Evolutionary conservation across 1,140 invertebrate genomes (phyloP).

Genomic region (Telenomus remus): DNA sequence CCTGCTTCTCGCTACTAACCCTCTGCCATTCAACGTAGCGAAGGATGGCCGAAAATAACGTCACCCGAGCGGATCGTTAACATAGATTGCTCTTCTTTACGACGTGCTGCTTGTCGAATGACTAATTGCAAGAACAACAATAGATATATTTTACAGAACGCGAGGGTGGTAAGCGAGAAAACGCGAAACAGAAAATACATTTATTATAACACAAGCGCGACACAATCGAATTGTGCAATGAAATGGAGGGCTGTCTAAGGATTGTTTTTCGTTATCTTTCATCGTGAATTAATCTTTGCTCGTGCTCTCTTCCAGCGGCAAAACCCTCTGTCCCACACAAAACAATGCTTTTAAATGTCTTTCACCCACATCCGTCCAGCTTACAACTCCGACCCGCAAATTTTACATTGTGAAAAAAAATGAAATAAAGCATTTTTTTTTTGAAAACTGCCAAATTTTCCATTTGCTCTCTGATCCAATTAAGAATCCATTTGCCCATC

Average conservation of each 20-base stretch:
- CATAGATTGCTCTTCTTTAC: constrained; percentile 71
- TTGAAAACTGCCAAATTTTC: neutral
- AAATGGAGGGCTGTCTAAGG: constrained; percentile 47
- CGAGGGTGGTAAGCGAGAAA: constrained; percentile 55
- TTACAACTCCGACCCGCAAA: constrained; percentile 21
- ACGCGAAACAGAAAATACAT: constrained; percentile 69
- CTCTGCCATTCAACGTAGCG: constrained; percentile 57
- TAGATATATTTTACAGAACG: constrained; percentile 70
- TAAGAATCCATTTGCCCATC: constrained; percentile 1
- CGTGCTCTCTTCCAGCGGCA: constrained; percentile 20
- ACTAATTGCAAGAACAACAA: constrained; percentile 75
- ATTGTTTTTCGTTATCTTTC: constrained; percentile 73
- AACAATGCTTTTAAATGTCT: constrained; percentile 67
- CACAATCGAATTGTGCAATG: constrained; percentile 69
- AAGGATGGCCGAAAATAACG: constrained; percentile 67
- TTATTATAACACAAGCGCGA: constrained; percentile 68
- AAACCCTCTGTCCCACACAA: constrained; percentile 26
- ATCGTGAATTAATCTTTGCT: constrained; percentile 71
- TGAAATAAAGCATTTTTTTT: constrained; percentile 12
- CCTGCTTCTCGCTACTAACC: constrained; percentile 60
- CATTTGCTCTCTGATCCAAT: too few species aligned
- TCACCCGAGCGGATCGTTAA: constrained; percentile 64
- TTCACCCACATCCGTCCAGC: constrained; percentile 31
- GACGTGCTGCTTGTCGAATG: constrained; percentile 68
- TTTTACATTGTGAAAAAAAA: constrained; percentile 4